Percentiles rank a stretch among this genome's conserved stretches.
phyloP scores from a whole-genome alignment of 92 coral and sea anemone genomes.

The Anthopleura xanthogrammica region DNA sequence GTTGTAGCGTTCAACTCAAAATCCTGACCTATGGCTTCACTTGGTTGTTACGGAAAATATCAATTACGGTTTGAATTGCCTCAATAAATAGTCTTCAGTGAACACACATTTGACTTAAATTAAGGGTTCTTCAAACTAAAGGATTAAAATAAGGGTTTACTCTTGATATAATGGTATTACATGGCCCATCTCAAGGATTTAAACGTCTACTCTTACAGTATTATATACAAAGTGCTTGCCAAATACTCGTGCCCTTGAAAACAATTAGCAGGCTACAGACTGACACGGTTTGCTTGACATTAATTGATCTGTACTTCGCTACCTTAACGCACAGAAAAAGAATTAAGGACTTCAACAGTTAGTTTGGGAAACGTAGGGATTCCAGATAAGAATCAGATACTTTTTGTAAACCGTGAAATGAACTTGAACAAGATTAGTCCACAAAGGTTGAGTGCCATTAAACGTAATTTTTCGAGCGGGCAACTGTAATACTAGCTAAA shows the following conservation, averaged over 20 bases:
- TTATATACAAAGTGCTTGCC: background rate
- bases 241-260: slow-evolving; percentile 1
- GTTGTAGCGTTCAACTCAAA: background rate
- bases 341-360: background rate
- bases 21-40: slow-evolving; percentile 25
- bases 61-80: slow-evolving; percentile 6
- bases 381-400: background rate
- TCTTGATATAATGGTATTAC: background rate
- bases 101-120: background rate
- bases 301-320: slow-evolving; percentile 3
- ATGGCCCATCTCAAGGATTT: background rate
- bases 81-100: background rate
- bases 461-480: background rate
- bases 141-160: background rate
- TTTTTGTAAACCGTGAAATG: slow-evolving; percentile 3
- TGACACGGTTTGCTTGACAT: slow-evolving; percentile 2
- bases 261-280: slow-evolving; percentile 16
- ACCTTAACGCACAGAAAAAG: background rate
- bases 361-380: background rate
- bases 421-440: background rate
- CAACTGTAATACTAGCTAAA: background rate
- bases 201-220: background rate
- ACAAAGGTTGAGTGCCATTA: background rate
- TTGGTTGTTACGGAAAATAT: slow-evolving; percentile 5
- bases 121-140: background rate